phyloP scores from a whole-genome alignment of 2,113 vertebrate species.

The Salminus brasiliensis region DNA sequence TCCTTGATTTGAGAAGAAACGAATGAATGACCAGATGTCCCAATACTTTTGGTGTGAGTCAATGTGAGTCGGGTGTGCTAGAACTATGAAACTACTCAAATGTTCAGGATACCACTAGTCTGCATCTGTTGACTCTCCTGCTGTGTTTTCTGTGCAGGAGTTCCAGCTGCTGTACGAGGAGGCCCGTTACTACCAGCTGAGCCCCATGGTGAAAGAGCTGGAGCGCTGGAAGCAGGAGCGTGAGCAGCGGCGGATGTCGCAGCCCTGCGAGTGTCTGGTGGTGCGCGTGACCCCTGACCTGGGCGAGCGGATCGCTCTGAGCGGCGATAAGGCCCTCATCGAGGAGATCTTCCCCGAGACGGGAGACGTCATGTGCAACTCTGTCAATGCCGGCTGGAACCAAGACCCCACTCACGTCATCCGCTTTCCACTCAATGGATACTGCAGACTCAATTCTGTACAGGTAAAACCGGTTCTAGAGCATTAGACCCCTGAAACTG shows the following conservation, averaged over 20 bases:
- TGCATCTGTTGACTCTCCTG: neutral
- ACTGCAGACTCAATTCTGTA: conserved; percentile 96
- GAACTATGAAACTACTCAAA: no score
- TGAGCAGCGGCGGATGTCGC: conserved; percentile 87
- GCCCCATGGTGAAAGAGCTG: conserved; percentile 97
- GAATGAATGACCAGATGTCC: no score
- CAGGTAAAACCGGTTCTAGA: conserved; percentile 79
- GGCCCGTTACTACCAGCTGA: conserved; percentile 96
- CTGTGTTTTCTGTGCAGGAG: conserved; percentile 77
- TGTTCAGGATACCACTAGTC: neutral
- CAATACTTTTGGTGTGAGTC: no score
- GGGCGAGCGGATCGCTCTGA: conserved; percentile 93
- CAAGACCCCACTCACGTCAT: conserved; percentile 99
- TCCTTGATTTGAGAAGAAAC: no score
- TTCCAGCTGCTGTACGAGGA: conserved; percentile 98
- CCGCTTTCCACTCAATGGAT: conserved; percentile 95
- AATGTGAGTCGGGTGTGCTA: no score
- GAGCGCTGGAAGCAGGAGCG: conserved; percentile 98
- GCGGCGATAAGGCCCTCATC: conserved; percentile 95
- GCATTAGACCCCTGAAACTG: neutral
- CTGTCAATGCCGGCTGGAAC: conserved; percentile 97
- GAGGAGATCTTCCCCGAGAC: conserved; percentile 98
- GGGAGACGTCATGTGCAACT: conserved; percentile 98
- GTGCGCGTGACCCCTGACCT: conserved; percentile 95
- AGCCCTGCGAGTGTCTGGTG: conserved; percentile 96